Conservation (phyloP, 2,113 vertebrate species). For the Scomber japonicus region DNA sequence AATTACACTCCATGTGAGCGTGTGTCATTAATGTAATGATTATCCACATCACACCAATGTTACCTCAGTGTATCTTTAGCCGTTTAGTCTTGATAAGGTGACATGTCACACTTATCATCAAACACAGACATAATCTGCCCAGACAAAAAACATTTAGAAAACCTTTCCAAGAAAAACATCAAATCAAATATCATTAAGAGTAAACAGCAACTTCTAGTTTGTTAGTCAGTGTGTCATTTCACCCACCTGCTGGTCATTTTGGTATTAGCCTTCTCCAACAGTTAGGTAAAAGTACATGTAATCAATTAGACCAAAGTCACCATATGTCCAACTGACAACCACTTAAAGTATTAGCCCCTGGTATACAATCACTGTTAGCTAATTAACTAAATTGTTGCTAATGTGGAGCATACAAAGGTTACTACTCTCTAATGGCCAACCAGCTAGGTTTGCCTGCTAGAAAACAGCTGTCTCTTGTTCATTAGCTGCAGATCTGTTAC, state of each 20-base stretch:
- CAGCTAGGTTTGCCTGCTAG: slow-evolving; percentile 23
- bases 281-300: slow-evolving; percentile 47
- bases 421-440: slow-evolving; percentile 57
- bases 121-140: slow-evolving; percentile 40
- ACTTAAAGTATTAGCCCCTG: slow-evolving; percentile 76
- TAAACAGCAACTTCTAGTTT: neutral
- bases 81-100: slow-evolving; percentile 68
- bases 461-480: slow-evolving; percentile 46
- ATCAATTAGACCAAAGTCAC: slow-evolving; percentile 70
- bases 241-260: slow-evolving; percentile 31
- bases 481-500: slow-evolving; percentile 64
- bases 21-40: slow-evolving; percentile 80
- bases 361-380: slow-evolving; percentile 76
- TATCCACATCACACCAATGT: slow-evolving; percentile 70
- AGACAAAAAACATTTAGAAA: slow-evolving; percentile 41
- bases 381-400: slow-evolving; percentile 82
- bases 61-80: slow-evolving; percentile 75
- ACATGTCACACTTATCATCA: slow-evolving; percentile 70
- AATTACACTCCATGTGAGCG: slow-evolving; percentile 74
- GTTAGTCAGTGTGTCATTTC: slow-evolving; percentile 6
- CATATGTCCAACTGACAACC: slow-evolving; percentile 68
- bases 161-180: neutral
- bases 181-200: slow-evolving; percentile 1
- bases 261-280: neutral
- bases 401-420: slow-evolving; percentile 63